A percentile compares a stretch with the other conserved stretches of the same genome.
phyloP scores from a whole-genome alignment of 2,888 invertebrate genomes.

The Arrhopalites spinosus region DNA sequence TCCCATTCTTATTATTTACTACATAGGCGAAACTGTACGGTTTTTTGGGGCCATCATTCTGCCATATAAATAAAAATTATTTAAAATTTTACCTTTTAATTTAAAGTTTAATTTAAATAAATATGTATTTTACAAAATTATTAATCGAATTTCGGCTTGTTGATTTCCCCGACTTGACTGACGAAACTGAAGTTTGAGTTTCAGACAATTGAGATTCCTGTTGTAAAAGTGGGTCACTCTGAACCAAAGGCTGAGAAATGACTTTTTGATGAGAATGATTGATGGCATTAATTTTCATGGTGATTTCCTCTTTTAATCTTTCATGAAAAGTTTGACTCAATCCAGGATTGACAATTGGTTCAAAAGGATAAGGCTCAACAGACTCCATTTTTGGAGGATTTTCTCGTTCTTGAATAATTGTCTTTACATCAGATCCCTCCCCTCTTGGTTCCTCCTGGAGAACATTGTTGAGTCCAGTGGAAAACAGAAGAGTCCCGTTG shows the following conservation, averaged over 20 bases:
- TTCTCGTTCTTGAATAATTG: not conserved
- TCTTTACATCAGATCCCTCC: too few relatives aligned
- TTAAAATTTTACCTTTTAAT: not conserved
- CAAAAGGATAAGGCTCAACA: not conserved
- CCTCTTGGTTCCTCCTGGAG: not conserved
- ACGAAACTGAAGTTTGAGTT: too few relatives aligned
- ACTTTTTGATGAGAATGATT: too few relatives aligned
- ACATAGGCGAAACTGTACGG: conserved; percentile 25
- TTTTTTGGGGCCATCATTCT: not conserved
- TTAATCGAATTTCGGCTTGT: too few relatives aligned
- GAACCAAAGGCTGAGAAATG: too few relatives aligned
- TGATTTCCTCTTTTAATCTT: not conserved
- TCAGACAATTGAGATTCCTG: too few relatives aligned
- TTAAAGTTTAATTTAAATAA: too few relatives aligned
- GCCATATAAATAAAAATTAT: not conserved
- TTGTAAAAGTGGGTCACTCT: too few relatives aligned
- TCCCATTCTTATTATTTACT: conserved; percentile 28
- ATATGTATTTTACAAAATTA: too few relatives aligned
- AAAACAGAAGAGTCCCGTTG: not conserved
- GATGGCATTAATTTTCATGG: too few relatives aligned
- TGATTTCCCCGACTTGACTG: too few relatives aligned
- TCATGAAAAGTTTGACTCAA: not conserved
- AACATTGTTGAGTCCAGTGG: not conserved
- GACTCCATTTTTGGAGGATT: not conserved
- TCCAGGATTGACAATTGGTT: not conserved